These are phyloP conservation scores for Hydropsyche betteni DNA, from an alignment of 2,888 invertebrate genomes.

Conservation along the genomic window DNA sequence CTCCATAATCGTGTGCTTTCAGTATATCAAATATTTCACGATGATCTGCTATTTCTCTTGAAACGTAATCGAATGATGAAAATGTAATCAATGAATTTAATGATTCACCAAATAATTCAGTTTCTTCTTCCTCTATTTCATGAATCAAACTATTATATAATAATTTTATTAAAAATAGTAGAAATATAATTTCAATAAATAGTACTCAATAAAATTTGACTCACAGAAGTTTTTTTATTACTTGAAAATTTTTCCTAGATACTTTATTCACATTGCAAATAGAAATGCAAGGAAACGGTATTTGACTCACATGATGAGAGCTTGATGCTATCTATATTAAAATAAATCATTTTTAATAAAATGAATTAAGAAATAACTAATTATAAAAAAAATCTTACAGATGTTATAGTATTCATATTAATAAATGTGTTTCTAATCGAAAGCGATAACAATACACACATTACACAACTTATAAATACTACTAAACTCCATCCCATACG, in stretches of 20 bases:
- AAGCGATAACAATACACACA: conserved; percentile 25
- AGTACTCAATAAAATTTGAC: neutral
- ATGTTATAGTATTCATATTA: conserved; percentile 28
- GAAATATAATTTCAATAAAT: neutral
- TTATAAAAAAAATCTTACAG: conserved; percentile 11
- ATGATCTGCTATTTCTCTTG: neutral
- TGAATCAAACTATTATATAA: neutral
- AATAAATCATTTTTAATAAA: neutral
- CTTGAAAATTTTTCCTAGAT: conserved; percentile 18
- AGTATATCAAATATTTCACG: conserved; percentile 27
- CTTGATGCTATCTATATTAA: conserved; percentile 16
- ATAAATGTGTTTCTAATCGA: neutral
- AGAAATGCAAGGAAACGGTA: conserved; percentile 32
- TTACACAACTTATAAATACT: neutral
- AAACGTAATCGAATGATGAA: conserved; percentile 9
- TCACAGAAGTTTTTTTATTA: conserved; percentile 23
- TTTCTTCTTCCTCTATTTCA: neutral
- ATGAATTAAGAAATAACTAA: too few relatives aligned
- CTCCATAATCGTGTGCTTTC: conserved; percentile 1
- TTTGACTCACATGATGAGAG: neutral
- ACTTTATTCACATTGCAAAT: conserved; percentile 28
- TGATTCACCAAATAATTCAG: neutral
- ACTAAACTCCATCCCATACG: neutral
- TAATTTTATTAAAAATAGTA: neutral
- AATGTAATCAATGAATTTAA: conserved; percentile 14